Percentiles rank a stretch among this genome's conserved stretches.
Evolutionary conservation across 2,888 invertebrate species (phyloP).

Genomic region (Hydraecia micacea): DNA sequence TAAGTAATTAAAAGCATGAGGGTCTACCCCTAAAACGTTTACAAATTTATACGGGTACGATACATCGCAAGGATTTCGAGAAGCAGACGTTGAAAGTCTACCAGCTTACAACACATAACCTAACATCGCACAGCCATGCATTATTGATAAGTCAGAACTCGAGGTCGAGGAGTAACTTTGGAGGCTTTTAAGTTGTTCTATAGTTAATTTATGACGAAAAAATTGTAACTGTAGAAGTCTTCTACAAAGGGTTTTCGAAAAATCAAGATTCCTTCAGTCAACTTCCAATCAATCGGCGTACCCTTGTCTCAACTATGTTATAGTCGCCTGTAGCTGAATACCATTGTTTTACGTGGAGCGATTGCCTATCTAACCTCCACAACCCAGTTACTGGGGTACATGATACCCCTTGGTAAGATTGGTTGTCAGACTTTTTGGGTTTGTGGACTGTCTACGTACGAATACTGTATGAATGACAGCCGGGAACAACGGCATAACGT

Average conservation of each 20-base stretch:
- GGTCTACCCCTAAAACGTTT: not conserved
- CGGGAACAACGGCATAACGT: no score
- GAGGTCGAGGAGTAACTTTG: not conserved
- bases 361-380: not conserved
- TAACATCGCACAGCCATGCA: not conserved
- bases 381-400: not conserved
- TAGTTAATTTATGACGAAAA: not conserved
- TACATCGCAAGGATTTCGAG: not conserved
- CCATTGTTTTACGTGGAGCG: not conserved
- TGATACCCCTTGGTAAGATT: not conserved
- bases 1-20: not conserved
- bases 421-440: not conserved
- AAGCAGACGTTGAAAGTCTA: not conserved
- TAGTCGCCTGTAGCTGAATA: no score
- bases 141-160: not conserved
- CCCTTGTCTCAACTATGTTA: no score
- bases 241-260: not conserved
- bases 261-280: not conserved
- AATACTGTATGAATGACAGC: no score
- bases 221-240: not conserved
- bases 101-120: no score
- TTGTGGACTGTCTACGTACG: not conserved
- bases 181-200: not conserved
- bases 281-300: not conserved
- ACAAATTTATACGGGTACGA: not conserved